phyloP scores from a whole-genome alignment of 2,888 invertebrate genomes.

The Cylloceria caligata region DNA sequence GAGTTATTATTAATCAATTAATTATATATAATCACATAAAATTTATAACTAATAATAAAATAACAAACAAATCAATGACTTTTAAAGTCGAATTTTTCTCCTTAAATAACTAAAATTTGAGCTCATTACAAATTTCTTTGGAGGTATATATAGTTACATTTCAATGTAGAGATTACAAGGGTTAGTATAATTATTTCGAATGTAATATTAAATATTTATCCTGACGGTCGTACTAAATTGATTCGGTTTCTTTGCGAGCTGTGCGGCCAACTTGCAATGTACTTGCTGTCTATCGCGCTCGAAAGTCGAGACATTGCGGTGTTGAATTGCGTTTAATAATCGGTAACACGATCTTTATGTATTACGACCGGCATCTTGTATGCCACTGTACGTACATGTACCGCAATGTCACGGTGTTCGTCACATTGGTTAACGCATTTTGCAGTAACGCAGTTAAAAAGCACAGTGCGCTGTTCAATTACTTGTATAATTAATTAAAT shows the following conservation, averaged over 20 bases:
- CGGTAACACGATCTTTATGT: slow-evolving; percentile 54
- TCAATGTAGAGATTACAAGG: too few relatives aligned
- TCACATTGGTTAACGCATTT: neutral
- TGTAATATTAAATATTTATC: slow-evolving; percentile 38
- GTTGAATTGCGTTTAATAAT: slow-evolving; percentile 66
- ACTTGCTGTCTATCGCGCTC: slow-evolving; percentile 44
- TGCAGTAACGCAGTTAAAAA: neutral
- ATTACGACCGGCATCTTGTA: slow-evolving; percentile 20
- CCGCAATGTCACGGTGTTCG: neutral
- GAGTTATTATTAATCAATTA: too few relatives aligned
- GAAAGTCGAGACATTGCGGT: slow-evolving; percentile 65
- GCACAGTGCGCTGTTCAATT: neutral
- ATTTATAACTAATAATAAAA: too few relatives aligned
- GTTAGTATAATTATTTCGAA: neutral
- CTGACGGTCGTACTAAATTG: slow-evolving; percentile 11
- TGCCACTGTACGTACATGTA: neutral
- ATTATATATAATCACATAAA: too few relatives aligned
- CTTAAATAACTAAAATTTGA: too few relatives aligned
- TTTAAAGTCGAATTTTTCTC: too few relatives aligned
- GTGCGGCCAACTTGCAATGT: slow-evolving; percentile 25
- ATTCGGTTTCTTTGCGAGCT: slow-evolving; percentile 45
- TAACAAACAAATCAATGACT: too few relatives aligned
- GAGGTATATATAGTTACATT: too few relatives aligned
- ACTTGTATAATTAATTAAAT: slow-evolving; percentile 7
- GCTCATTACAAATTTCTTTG: too few relatives aligned